Evolutionary conservation across 2,888 invertebrate genomes (phyloP).

Genomic region (Tromatobia lineatoria): DNA sequence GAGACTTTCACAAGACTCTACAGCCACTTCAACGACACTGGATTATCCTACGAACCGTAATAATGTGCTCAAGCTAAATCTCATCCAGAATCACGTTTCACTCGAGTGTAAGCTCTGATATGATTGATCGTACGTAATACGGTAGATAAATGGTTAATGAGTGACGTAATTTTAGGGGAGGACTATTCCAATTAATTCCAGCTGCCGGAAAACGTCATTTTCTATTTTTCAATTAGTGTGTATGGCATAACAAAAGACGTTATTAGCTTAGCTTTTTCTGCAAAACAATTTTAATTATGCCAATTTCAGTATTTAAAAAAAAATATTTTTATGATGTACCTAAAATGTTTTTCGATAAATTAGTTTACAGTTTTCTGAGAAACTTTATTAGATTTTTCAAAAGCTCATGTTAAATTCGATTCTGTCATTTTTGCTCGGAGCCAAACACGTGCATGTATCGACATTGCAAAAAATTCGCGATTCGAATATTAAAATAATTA

Average conservation of each 20-base stretch:
- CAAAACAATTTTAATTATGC: no score
- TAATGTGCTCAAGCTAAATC: conserved; percentile 13
- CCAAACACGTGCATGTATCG: no score
- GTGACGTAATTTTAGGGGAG: not conserved
- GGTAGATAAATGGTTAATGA: conserved; percentile 1
- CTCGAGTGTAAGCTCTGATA: not conserved
- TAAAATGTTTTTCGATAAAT: no score
- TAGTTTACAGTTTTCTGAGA: no score
- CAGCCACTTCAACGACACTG: conserved; percentile 39
- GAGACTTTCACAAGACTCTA: conserved; percentile 56
- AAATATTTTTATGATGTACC: not conserved
- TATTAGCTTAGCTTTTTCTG: no score
- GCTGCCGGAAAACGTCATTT: not conserved
- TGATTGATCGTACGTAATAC: conserved; percentile 23
- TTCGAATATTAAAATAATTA: no score
- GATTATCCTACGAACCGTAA: conserved; percentile 22
- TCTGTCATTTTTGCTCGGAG: no score
- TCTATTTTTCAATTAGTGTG: no score
- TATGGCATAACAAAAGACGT: not conserved
- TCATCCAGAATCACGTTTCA: conserved; percentile 29
- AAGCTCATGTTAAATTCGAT: no score
- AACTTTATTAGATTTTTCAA: no score
- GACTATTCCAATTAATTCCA: not conserved
- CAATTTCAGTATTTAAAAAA: no score
- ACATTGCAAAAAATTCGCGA: no score